Evolutionary conservation across 2,113 vertebrate species (phyloP).

Genomic region (Oncorhynchus clarkii): DNA sequence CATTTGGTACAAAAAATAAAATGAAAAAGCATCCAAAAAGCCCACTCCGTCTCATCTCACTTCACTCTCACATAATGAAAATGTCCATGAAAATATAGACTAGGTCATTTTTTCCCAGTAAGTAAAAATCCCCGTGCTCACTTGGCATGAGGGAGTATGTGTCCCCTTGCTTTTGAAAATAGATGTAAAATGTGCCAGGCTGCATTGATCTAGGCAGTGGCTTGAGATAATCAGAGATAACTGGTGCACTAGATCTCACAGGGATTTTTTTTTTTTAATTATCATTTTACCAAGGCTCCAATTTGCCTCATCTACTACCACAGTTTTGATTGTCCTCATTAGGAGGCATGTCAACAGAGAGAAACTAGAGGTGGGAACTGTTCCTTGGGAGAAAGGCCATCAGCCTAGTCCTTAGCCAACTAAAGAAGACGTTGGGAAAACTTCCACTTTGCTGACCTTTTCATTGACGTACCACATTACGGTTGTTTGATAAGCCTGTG

Average conservation of each 20-base stretch:
- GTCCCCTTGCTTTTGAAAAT: slow-evolving; percentile 8
- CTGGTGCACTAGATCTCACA: slow-evolving; percentile 30
- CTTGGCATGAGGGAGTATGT: slow-evolving; percentile 3
- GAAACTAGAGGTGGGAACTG: background rate
- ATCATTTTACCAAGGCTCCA: slow-evolving; percentile 30
- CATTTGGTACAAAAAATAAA: too few relatives aligned
- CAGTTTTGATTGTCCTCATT: slow-evolving; percentile 42
- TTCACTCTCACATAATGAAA: slow-evolving; percentile 6
- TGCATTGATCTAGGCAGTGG: slow-evolving; percentile 47
- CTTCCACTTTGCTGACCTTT: background rate
- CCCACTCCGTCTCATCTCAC: background rate
- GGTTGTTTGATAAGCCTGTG: too few relatives aligned
- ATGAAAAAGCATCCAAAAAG: background rate
- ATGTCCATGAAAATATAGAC: slow-evolving; percentile 12
- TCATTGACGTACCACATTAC: background rate
- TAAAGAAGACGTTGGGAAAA: slow-evolving; percentile 24
- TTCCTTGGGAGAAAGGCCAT: slow-evolving; percentile 12
- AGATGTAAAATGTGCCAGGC: slow-evolving; percentile 39
- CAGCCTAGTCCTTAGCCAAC: slow-evolving; percentile 10
- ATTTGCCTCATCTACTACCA: slow-evolving; percentile 42
- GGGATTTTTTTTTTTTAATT: slow-evolving; percentile 26
- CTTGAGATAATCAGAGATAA: slow-evolving; percentile 46
- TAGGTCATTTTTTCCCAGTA: slow-evolving; percentile 5
- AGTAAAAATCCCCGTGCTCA: slow-evolving; percentile 26
- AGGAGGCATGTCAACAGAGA: slow-evolving; percentile 13